Evolutionary conservation across 2,113 vertebrate species (phyloP).

Genomic region (Caranx melampygus): DNA sequence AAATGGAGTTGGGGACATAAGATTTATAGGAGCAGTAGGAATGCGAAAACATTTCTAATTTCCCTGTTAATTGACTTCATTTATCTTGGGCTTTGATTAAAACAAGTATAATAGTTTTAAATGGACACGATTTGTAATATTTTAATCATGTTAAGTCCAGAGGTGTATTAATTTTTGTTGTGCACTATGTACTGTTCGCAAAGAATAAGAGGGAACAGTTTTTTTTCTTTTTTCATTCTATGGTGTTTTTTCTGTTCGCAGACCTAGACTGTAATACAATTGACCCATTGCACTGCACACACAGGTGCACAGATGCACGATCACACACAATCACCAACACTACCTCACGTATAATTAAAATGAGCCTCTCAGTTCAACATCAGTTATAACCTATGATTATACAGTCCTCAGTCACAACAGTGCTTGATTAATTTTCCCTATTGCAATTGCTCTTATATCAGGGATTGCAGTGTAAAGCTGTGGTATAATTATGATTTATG

Average conservation of each 20-base stretch:
- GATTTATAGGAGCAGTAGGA: neutral
- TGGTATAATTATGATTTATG: conserved; percentile 68
- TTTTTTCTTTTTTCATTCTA: neutral
- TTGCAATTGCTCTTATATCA: conserved; percentile 50
- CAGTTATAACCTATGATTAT: conserved; percentile 60
- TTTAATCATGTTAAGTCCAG: neutral
- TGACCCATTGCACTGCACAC: neutral
- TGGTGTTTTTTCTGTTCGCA: neutral
- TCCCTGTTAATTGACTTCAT: too few relatives aligned
- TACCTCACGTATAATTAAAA: conserved; percentile 20
- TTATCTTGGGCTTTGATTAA: too few relatives aligned
- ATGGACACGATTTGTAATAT: neutral
- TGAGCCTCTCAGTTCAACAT: conserved; percentile 45
- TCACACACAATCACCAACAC: neutral
- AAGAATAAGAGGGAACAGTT: neutral
- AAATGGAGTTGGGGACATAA: too few relatives aligned
- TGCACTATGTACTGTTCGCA: neutral
- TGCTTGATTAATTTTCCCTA: conserved; percentile 46
- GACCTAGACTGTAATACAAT: neutral
- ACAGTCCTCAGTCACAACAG: conserved; percentile 38
- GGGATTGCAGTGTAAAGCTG: conserved; percentile 39
- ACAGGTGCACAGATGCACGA: neutral
- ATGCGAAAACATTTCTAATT: neutral
- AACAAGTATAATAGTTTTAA: too few relatives aligned
- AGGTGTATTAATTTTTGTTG: neutral